Evolutionary conservation across 2,797 vertebrate genomes (phyloP), one percentile per base, ranked within the genome.

Genomic region (Moxostoma hubbsi): DNA sequence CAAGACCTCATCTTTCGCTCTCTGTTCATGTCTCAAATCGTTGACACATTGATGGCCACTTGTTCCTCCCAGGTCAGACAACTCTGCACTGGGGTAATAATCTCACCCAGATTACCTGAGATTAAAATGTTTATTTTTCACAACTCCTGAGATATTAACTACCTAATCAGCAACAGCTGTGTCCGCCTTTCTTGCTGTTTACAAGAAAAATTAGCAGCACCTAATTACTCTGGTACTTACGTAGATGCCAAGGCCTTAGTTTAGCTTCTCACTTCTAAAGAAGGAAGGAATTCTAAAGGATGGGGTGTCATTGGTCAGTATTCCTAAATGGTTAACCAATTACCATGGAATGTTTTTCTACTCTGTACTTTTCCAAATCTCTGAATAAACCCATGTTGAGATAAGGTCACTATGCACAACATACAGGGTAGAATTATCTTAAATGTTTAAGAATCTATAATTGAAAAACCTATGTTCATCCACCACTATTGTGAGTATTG

Each of bases 91-190:
- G 72, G 62, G 54, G 16, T 73, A 65, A 51, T 83, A 85, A 87
- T 87, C 85, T 83, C 64, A 16, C 11, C 43, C 62, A 86, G 83
- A 88, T 85, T 85, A 85, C 57, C 76, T 55, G 55, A 87, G 84
- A 84, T 85, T 85, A 83, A 79, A 64, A 9, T 86, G 86, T 86
- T 86, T 86, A 81, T 84, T 81, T 85, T 84, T 67, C 82, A 72
- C 85, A 71, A 77, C 46, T 83, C 12, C 73, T 15, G 77, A 82
- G 82, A 87, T 88, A 85, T 83, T 82, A 84, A 82, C 84, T 45
- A 11, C 18, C 68, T 86, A 87, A 88, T 87, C 83, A 73, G 68
- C 15, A 78, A 73, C 72, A 85, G 89, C 83, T 85, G 85, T 53
- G 73, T 73, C 16, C 50, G 71, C 75, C 83, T 46, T 9, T 55